Conservation (phyloP, 2,113 vertebrate species). For the Apodemus speciosus region DNA sequence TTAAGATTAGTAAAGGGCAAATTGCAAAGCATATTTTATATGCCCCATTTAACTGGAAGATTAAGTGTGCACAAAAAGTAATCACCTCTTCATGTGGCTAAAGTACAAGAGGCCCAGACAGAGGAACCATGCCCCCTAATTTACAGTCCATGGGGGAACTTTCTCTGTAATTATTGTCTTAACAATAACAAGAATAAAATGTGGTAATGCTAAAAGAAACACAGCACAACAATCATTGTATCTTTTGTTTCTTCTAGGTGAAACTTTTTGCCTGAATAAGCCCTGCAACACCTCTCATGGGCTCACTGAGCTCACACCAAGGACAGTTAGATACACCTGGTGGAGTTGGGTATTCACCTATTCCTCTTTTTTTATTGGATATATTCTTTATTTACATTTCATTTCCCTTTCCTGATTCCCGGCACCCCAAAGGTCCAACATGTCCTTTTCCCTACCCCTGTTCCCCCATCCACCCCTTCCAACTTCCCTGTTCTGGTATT, state of each 20-base stretch:
- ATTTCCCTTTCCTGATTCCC: no score
- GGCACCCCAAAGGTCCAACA: no score
- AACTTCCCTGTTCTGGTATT: no score
- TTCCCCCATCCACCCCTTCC: no score
- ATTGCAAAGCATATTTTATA: slow-evolving; percentile 80
- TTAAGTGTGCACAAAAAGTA: slow-evolving; percentile 80
- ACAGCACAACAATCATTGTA: slow-evolving; percentile 67
- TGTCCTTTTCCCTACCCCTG: no score
- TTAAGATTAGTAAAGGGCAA: slow-evolving; percentile 79
- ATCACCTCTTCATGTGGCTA: slow-evolving; percentile 81
- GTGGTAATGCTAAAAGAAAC: slow-evolving; percentile 66
- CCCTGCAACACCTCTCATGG: not conserved
- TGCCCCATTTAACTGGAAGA: slow-evolving; percentile 77
- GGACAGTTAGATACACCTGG: not conserved
- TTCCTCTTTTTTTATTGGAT: no score
- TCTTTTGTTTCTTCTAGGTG: slow-evolving; percentile 50
- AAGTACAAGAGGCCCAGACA: slow-evolving; percentile 76
- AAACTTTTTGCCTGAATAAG: slow-evolving; percentile 24
- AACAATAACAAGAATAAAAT: slow-evolving; percentile 71
- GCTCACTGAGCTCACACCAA: not conserved
- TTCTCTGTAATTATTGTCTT: slow-evolving; percentile 78
- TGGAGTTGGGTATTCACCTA: not conserved
- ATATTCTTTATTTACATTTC: no score
- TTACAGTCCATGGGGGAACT: not conserved
- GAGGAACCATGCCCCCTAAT: slow-evolving; percentile 39